phyloP scores from a whole-genome alignment of 1,140 invertebrate species.

The Lysiphlebus fabarum region DNA sequence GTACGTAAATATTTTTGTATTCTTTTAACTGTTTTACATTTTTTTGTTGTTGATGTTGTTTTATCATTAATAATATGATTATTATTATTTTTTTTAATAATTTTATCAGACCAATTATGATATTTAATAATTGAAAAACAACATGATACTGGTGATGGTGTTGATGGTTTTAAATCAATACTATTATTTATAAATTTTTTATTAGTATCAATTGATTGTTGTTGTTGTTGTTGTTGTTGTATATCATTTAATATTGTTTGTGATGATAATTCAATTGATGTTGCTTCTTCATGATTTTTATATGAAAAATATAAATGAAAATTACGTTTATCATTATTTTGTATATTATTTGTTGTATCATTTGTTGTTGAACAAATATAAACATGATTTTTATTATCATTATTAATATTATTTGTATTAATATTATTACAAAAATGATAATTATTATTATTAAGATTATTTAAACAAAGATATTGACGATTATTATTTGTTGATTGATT shows the following conservation, averaged over 20 bases:
- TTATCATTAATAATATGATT: conserved; percentile 20
- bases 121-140: conserved; percentile 45
- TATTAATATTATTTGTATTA: neutral
- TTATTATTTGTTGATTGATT: conserved; percentile 27
- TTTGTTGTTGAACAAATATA: conserved; percentile 40
- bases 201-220: conserved; percentile 16
- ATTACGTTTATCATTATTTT: conserved; percentile 32
- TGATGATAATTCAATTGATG: conserved; percentile 43
- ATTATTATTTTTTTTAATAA: conserved; percentile 26
- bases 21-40: conserved; percentile 40
- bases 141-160: conserved; percentile 49
- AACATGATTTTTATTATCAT: conserved; percentile 29
- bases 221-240: too few relatives aligned
- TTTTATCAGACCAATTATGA: conserved; percentile 13
- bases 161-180: conserved; percentile 42
- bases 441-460: conserved; percentile 23
- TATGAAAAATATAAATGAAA: conserved; percentile 49
- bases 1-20: conserved; percentile 44
- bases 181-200: conserved; percentile 4
- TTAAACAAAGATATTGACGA: conserved; percentile 17
- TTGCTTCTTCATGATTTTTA: conserved; percentile 39
- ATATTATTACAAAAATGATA: conserved; percentile 31
- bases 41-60: conserved; percentile 21
- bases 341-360: conserved; percentile 5
- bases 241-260: too few relatives aligned